A percentile compares a stretch with the other conserved stretches of the same genome.
phyloP scores from a whole-genome alignment of 2,113 vertebrate genomes.

The Macrotus californicus region DNA sequence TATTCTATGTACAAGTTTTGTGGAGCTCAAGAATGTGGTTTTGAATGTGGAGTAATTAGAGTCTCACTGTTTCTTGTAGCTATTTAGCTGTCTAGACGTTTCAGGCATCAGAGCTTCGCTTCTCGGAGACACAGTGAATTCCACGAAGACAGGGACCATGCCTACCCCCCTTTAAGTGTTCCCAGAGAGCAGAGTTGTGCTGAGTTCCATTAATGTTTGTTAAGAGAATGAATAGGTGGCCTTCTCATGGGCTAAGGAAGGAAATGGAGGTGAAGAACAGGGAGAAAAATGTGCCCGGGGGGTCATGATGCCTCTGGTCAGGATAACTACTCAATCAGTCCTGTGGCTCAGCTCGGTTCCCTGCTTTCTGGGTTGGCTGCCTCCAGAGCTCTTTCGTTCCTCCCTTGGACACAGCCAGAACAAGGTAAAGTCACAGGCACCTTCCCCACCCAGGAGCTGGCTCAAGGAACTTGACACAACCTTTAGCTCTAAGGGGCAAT shows the following conservation, averaged over 20 bases:
- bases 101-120: not conserved
- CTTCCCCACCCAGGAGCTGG: not conserved
- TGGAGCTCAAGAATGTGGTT: not conserved
- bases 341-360: not conserved
- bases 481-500: not conserved
- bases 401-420: fast-evolving
- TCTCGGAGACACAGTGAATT: not conserved
- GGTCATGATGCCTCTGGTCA: fast-evolving
- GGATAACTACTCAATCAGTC: not conserved
- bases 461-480: not conserved
- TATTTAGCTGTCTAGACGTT: not conserved
- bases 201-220: not conserved
- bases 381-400: not conserved
- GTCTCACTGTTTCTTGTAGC: not conserved
- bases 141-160: not conserved
- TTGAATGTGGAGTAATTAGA: not conserved
- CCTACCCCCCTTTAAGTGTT: not conserved
- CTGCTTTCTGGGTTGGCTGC: not conserved
- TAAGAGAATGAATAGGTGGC: not conserved
- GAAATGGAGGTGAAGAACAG: not conserved
- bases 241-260: not conserved
- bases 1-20: not conserved
- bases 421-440: not conserved
- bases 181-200: not conserved
- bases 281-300: not conserved